phyloP scores from a whole-genome alignment of 2,888 invertebrate genomes.

The Dione juno region DNA sequence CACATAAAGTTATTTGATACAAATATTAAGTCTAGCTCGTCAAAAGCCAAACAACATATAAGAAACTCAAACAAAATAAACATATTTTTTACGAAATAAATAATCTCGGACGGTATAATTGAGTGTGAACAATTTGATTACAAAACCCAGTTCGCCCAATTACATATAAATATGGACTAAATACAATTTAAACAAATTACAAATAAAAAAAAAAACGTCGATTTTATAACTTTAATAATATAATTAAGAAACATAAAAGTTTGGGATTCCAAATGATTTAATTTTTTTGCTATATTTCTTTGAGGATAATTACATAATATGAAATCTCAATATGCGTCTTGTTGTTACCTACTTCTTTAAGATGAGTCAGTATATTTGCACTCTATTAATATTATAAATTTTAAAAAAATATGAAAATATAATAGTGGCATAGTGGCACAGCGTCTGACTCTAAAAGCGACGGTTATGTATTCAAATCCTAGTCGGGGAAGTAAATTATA shows the following conservation, averaged over 20 bases:
- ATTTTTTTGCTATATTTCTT: neutral
- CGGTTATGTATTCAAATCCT: no score
- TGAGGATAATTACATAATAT: constrained; percentile 5
- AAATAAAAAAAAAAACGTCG: neutral
- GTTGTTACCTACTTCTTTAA: neutral
- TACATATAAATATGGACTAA: constrained; percentile 38
- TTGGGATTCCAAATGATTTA: constrained; percentile 1
- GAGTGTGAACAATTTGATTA: constrained; percentile 35
- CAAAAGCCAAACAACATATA: constrained; percentile 8
- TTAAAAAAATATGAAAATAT: neutral
- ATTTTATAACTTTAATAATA: constrained; percentile 13
- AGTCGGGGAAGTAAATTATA: no score
- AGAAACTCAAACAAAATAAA: constrained; percentile 1
- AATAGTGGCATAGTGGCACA: neutral
- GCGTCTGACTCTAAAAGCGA: no score
- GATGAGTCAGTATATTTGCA: neutral
- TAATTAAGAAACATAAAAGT: constrained; percentile 11
- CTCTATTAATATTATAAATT: neutral
- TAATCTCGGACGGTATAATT: constrained; percentile 28
- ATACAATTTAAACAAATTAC: constrained; percentile 29
- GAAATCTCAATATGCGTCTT: no score
- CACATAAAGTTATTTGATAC: no score
- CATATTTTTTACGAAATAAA: constrained; percentile 24
- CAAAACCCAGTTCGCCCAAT: constrained; percentile 35
- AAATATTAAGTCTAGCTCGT: neutral